Base-by-base conservation (phyloP, 2,888 invertebrate genomes). In the Polia nebulosa region DNA sequence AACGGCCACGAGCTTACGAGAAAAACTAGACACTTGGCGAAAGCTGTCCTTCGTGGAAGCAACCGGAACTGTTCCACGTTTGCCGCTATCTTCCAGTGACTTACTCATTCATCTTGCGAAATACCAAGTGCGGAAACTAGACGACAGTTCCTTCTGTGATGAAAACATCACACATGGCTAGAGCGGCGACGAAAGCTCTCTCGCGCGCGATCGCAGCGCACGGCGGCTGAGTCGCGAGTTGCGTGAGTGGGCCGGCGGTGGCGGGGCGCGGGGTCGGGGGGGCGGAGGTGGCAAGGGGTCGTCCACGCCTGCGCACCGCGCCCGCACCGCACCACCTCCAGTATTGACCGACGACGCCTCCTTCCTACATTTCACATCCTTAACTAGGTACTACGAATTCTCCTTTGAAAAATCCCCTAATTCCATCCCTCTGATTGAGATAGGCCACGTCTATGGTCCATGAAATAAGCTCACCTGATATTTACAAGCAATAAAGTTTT, bases 261-360 rank as follows among this genome's bases (percentile, higher is more conserved):
- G 88, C 87, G 61, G 89, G 88, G 88, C 88, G 79, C 83, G 87
- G 89, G 90, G 90, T n/a, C n/a, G 84, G 88, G 87, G 61, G 89
- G 88, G 88, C 88, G 79, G 83, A 87, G 89, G 90, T 90, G 89
- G 29, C 5, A 73, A 29, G 25, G 69, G 69, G 66, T 65, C 66
- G 51, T 89, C 91, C 93, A 92, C 94, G 92, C 94, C 92, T 92
- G 93, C 92, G 94, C 92, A 83, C 91, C 90, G 88, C 91, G 83
- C 91, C 91, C 93, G 91, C 93, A 83, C 94, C 92, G 93, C 94
- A 89, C 94, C 93, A 94, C 94, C 94, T 94, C 91, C 93, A 93
- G 95, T 95, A 95, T 95, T 95, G 95, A 95, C 95, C 95, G 94
- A 95, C 94, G 93, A 93, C 94, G 94, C 95, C 95, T 95, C 93